Evolutionary conservation across 2,797 vertebrate species (phyloP).

Genomic region (Tinamus major): DNA sequence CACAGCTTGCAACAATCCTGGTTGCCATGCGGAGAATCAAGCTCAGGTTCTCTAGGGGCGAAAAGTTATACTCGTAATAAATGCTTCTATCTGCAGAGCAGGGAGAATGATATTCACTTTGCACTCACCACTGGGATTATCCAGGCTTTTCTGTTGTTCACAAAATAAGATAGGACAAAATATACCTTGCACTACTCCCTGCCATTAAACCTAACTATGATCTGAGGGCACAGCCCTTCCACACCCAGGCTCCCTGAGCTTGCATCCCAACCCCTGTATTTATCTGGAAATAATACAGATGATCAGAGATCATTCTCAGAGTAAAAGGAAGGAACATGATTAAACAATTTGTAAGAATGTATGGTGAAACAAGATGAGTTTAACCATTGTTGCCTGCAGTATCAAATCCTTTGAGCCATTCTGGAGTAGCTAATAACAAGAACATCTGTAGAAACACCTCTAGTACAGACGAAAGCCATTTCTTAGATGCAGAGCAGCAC

Average conservation of each 20-base stretch:
- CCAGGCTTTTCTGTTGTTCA: neutral
- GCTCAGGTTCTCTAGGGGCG: neutral
- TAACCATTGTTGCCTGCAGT: neutral
- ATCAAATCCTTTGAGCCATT: neutral
- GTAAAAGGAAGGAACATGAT: neutral
- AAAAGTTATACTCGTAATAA: neutral
- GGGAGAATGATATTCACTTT: neutral
- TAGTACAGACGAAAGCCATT: neutral
- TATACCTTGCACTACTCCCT: neutral
- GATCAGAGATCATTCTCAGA: neutral
- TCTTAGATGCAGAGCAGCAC: neutral
- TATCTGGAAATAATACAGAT: neutral
- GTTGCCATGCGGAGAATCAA: neutral
- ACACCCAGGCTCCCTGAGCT: neutral
- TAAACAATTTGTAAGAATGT: neutral
- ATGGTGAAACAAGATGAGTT: neutral
- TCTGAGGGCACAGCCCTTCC: neutral
- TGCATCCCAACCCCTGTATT: neutral
- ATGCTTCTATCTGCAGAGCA: neutral
- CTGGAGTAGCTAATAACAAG: neutral
- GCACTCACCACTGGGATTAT: neutral
- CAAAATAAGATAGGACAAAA: conserved; percentile 3
- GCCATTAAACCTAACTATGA: neutral
- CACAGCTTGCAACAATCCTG: neutral
- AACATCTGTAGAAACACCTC: neutral